A percentile compares a stretch with the other conserved stretches of the same genome.
These are phyloP conservation scores for Limanda limanda DNA, from an alignment of 2,113 vertebrate species.

Conservation along the genomic window DNA sequence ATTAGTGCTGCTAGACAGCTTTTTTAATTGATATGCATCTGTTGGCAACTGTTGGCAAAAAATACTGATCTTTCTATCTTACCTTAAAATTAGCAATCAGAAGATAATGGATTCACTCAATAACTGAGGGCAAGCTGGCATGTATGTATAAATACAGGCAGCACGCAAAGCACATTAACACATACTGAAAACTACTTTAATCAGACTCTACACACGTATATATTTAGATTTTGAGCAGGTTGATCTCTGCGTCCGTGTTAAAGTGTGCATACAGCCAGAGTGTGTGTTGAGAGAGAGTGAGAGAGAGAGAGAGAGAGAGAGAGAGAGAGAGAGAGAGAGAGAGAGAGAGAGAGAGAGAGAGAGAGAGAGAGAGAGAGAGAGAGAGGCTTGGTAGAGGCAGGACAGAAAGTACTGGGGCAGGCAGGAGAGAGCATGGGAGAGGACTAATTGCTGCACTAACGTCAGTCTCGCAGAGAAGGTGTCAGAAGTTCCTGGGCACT, in stretches of 20 bases:
- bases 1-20: background rate
- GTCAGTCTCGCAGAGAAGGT: slow-evolving; percentile 73
- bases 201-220: slow-evolving; percentile 7
- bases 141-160: slow-evolving; percentile 21
- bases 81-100: background rate
- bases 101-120: slow-evolving; percentile 22
- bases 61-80: background rate
- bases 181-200: slow-evolving; percentile 22
- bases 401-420: slow-evolving; percentile 32
- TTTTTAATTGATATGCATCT: slow-evolving; percentile 36
- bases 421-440: slow-evolving; percentile 24
- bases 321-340: background rate
- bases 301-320: background rate
- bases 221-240: slow-evolving; percentile 6
- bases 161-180: slow-evolving; percentile 9
- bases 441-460: slow-evolving; percentile 76
- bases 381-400: slow-evolving; percentile 26
- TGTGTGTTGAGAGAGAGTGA: no score
- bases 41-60: background rate
- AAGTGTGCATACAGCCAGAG: background rate
- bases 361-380: background rate
- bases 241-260: slow-evolving; percentile 5
- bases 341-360: background rate
- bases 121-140: slow-evolving; percentile 15
- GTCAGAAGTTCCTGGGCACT: slow-evolving; percentile 73